phyloP scores from a whole-genome alignment of 1,140 invertebrate genomes.

The Meloidogyne floridensis region DNA sequence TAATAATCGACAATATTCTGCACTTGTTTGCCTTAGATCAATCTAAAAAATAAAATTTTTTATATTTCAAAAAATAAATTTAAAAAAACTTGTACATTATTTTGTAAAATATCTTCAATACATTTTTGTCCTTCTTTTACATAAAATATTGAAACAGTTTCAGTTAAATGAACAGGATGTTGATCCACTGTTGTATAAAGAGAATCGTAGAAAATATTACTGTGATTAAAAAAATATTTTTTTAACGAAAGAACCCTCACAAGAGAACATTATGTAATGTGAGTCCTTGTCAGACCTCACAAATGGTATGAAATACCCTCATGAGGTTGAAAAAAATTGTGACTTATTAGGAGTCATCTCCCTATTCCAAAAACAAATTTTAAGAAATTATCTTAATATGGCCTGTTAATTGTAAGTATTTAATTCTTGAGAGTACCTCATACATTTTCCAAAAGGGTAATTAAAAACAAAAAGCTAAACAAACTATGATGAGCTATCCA shows the following conservation, averaged over 20 bases:
- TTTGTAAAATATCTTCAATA: conserved; percentile 79
- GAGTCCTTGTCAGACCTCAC: no score
- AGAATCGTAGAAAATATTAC: conserved; percentile 54
- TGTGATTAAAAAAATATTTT: conserved; percentile 22
- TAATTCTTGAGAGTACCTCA: no score
- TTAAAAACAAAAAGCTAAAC: no score
- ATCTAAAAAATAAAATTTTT: conserved; percentile 16
- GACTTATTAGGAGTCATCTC: no score
- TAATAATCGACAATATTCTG: conserved; percentile 56
- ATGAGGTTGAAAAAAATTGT: no score
- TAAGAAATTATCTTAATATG: no score
- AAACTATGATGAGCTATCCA: conserved; percentile 48
- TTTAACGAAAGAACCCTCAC: no score
- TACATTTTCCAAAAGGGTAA: no score
- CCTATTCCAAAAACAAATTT: no score
- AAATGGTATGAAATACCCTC: no score
- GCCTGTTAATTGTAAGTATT: no score
- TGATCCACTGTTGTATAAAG: conserved; percentile 56
- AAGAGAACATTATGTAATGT: no score
- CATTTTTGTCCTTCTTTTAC: conserved; percentile 80
- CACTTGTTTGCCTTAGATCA: conserved; percentile 53
- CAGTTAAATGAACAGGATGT: conserved; percentile 72
- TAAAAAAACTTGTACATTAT: conserved; percentile 72
- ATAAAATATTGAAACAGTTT: conserved; percentile 93
- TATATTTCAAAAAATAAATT: conserved; percentile 14